Evolutionary conservation across 1,140 invertebrate genomes (phyloP), one percentile per base, ranked within the genome.

Genomic region (Drosophila lacertosa): DNA sequence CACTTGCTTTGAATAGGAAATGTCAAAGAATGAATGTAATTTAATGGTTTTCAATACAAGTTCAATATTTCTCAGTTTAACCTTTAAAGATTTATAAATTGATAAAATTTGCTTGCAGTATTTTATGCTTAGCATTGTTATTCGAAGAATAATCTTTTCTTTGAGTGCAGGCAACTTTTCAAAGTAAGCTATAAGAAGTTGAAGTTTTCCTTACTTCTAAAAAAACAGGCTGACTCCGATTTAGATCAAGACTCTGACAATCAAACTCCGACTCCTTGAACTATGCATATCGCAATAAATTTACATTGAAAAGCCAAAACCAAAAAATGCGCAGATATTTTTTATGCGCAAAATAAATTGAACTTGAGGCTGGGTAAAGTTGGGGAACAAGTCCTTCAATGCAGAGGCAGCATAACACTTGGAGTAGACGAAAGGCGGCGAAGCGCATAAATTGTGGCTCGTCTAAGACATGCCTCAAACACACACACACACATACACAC

Each of bases 291-390:
- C 53, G 53, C 65, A 66, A 71, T 74, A 79, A 75, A 77, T 69
- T 58, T 74, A 44, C 65, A 64, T 58, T 62, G 15, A 63, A 45
- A 42, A 48, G 42, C 50, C 33, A 11, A 22, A 29, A 53, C 35
- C 39, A 57, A 66, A 71, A 83, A 78, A 72, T 84, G 51, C 69
- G 76, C 68, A 86, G 63, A 83, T 86, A 80, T 86, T 73, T 84
- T 78, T 82, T 88, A 81, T 84, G 81, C 69, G 62, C 44, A 86
- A 83, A 86, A 88, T 72, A 86, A 86, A 86, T 86, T 88, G 82
- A 86, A 82, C 77, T 69, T 71, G 44, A 68, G 63, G 57, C 44
- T 48, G 67, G 35, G 51, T 59, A 24, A 54, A 13, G n/a, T 16
- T 54, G 60, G 48, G 35, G 40, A n/a, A n/a, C n/a, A n/a, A n/a